Percentiles rank a stretch among this genome's conserved stretches.
Conservation (phyloP, 2,888 invertebrate genomes). For the Cryptus armator region DNA sequence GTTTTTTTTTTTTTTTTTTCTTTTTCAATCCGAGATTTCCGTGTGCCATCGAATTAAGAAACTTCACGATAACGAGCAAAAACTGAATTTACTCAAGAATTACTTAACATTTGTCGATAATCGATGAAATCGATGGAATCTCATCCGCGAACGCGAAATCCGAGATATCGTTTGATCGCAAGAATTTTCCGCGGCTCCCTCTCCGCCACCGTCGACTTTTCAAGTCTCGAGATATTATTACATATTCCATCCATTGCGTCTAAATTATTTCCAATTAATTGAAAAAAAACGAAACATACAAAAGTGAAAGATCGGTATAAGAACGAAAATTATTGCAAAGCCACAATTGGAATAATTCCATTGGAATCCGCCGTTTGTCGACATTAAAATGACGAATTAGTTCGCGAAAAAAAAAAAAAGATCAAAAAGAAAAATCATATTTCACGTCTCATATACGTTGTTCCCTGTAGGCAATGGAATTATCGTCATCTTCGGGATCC, state of each 20-base stretch:
- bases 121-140: background rate
- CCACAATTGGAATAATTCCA: no score
- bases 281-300: background rate
- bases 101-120: background rate
- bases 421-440: background rate
- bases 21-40: slow-evolving; percentile 2
- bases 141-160: background rate
- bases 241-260: background rate
- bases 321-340: background rate
- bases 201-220: background rate
- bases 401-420: background rate
- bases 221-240: background rate
- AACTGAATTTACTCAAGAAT: background rate
- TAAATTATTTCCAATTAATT: background rate
- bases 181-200: background rate
- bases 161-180: slow-evolving; percentile 2
- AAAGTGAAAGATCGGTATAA: background rate
- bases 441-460: slow-evolving; percentile 51
- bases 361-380: no score
- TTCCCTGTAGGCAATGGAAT: slow-evolving; percentile 48
- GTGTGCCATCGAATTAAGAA: slow-evolving; percentile 11
- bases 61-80: background rate
- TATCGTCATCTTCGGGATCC: slow-evolving; percentile 68
- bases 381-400: no score
- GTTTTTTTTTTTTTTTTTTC: background rate